phyloP scores from a whole-genome alignment of 2,113 vertebrate species.

The Epinephelus lanceolatus region DNA sequence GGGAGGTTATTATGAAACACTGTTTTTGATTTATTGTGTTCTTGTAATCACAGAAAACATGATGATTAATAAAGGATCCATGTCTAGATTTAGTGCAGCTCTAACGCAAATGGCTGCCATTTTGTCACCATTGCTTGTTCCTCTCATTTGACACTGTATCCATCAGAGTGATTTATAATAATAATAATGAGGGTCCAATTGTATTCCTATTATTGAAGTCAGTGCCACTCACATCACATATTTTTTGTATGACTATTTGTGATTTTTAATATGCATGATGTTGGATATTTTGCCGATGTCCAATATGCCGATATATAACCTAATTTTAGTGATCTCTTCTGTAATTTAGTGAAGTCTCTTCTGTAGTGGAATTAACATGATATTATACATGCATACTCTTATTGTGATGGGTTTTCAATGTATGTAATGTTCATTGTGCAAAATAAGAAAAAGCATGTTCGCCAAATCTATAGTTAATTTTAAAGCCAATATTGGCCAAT shows the following conservation, averaged over 20 bases:
- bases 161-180: conserved; percentile 78
- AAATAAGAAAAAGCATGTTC: no score
- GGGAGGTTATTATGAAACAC: conserved; percentile 12
- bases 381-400: no score
- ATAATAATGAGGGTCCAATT: conserved; percentile 52
- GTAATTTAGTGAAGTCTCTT: no score
- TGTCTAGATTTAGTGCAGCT: conserved; percentile 69
- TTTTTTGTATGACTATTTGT: background rate
- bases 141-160: conserved; percentile 72
- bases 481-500: no score
- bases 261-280: no score
- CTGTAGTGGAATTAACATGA: no score
- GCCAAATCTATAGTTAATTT: no score
- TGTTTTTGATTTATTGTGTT: conserved; percentile 35
- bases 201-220: conserved; percentile 16
- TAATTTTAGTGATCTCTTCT: no score
- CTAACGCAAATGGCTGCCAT: conserved; percentile 73
- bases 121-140: conserved; percentile 63
- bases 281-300: no score
- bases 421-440: no score
- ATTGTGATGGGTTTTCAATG: no score
- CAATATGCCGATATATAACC: no score
- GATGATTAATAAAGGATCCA: conserved; percentile 64
- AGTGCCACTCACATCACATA: background rate
- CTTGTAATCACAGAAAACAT: conserved; percentile 66